Evolutionary conservation across 1,140 invertebrate species (phyloP), one percentile per base, ranked within the genome.

Genomic region (Heliothis virescens): DNA sequence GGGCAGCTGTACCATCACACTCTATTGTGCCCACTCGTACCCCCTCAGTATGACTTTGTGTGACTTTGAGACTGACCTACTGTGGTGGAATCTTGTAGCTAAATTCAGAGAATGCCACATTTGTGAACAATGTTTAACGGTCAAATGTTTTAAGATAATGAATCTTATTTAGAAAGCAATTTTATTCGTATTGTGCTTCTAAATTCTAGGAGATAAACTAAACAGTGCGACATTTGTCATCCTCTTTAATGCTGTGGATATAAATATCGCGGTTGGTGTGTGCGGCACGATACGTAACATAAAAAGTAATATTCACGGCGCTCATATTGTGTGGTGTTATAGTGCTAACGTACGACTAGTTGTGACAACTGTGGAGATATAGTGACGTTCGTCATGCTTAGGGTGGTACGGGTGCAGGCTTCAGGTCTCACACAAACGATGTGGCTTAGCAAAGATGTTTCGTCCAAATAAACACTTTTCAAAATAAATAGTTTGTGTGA

Each of bases 1-100:
- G 98, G 97, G 96, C 99, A 98, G 96, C 98, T 99, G 93, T 85
- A 89, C 86, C 85, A 92, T 84, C 81, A 88, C 78, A 88, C 83
- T 87, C 85, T 86, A 83, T 90, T 84, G 85, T 88, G 89, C 89
- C 90, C 89, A 85, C 89, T 89, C 87, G 87, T 91, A 91, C 90
- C 87, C 81, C 69, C 69, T 50, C 77, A 69, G 52, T 57, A 79
- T 71, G 77, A 72, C 69, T 34, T 18, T 41, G 53, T 72, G 69
- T 72, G 77, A 72, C 67, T 65, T 47, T 57, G 18, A 48, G 18
- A 69, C 53, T 34, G n/a, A 53, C 16, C 60, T 60, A 73, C 26
- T 71, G 67, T 71, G n/a, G 52, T 57, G 47, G 52, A 57, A 34
- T 72, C 69, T 72, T 57, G 50, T 72, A 53, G 29, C 52, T 34